Evolutionary conservation across 2,797 vertebrate genomes (phyloP), one percentile per base, ranked within the genome.

Genomic region (Ficedula albicollis): DNA sequence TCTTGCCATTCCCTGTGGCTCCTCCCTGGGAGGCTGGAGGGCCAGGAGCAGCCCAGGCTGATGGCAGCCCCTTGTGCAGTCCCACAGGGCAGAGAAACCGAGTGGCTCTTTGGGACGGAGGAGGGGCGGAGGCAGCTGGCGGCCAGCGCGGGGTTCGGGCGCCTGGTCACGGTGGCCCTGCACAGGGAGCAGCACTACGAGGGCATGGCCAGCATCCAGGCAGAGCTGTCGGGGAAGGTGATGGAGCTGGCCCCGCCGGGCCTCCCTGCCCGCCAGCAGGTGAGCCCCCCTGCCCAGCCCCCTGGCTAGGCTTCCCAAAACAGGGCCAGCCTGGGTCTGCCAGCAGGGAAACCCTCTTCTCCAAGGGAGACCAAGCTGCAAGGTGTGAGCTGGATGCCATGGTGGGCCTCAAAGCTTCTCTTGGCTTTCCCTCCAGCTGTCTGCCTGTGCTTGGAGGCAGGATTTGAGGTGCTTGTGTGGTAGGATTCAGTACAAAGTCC

Each of bases 41-140:
- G 19, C 19, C 4, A 1, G 41, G 34, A 70, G 32, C 58, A 39
- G 5, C 54, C 32, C 48, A 25, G 70, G 48, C 76, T 93, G 66
- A 97, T 79, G 92, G 34, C 41, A 82, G 32, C 55, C 59, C 54
- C 56, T 60, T 95, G 83, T 95, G 60, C 87, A 99, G 99, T 99
- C 84, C 99, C 99, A 19, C 99, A 99, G 95, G 99, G 99, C 69
- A 98, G 99, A 77, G 99, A 99, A 97, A 99, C 99, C 0, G 98
- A 99, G 78, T 99, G 99, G 99, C 98, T 99, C 26, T 99, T 99
- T 92, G 98, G 99, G 75, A 99, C 98, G 8, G 97, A 98, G 15
- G 99, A 99, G 72, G 99, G 99, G 13, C 98, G 98, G 69, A 97
- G 95, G 96, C 99, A 99, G 96, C 97, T 99, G 81, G 98, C 98